phyloP scores from a whole-genome alignment of 2,113 vertebrate species.

The Semnornis frantzii region DNA sequence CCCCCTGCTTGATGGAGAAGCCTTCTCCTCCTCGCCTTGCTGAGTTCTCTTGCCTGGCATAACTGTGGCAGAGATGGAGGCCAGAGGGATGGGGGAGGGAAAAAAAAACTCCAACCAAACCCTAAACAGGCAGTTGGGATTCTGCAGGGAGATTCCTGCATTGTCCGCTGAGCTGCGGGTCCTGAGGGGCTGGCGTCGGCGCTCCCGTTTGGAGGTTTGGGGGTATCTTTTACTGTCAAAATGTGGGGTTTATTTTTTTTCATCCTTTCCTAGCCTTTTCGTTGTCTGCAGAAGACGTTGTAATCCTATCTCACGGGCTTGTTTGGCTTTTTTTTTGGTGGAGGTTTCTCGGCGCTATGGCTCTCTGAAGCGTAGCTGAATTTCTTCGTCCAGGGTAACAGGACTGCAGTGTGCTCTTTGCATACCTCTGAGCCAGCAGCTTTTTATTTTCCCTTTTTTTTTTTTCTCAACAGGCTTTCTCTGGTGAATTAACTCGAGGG shows the following conservation, averaged over 20 bases:
- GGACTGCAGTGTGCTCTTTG: slow-evolving; percentile 6
- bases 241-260: neutral
- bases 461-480: neutral
- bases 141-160: slow-evolving; percentile 40
- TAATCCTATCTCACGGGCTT: neutral
- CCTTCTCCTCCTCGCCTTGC: neutral
- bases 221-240: neutral
- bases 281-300: neutral
- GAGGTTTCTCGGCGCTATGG: neutral
- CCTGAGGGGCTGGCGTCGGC: neutral
- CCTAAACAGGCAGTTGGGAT: neutral
- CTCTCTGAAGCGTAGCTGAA: neutral
- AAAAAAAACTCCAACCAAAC: no score
- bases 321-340: neutral
- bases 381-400: neutral
- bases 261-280: neutral
- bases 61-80: slow-evolving; percentile 9
- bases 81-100: neutral
- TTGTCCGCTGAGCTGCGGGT: neutral
- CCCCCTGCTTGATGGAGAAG: neutral
- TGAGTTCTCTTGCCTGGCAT: neutral
- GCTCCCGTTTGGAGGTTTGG: neutral
- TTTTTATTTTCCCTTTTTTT: neutral
- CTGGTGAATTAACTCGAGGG: fast-evolving
- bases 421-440: neutral